These are phyloP conservation scores for Rotaria macrura DNA, from an alignment of 2,888 invertebrate species.

Conservation along the genomic window DNA sequence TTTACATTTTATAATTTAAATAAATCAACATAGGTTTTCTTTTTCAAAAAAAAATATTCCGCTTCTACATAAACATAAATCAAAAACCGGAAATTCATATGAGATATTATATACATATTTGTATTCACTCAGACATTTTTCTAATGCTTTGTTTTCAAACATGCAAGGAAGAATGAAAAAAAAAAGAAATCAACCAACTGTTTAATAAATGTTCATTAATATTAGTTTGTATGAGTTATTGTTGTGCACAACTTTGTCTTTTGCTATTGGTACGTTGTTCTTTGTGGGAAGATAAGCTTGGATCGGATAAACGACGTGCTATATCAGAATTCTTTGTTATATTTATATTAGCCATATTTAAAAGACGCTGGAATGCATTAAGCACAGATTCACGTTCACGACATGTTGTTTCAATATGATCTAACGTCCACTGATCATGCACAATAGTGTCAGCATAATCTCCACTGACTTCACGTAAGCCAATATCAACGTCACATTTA, in stretches of 20 bases:
- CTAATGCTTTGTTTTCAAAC: too few species aligned
- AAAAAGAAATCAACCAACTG: neutral
- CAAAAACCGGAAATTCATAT: too few species aligned
- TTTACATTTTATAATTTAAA: too few species aligned
- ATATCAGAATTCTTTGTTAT: neutral
- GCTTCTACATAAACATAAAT: too few species aligned
- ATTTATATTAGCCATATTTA: neutral
- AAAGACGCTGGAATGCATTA: neutral
- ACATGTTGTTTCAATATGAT: neutral
- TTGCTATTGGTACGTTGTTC: neutral
- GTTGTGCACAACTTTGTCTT: conserved; percentile 19
- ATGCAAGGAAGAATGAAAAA: too few species aligned
- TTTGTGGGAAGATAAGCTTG: neutral
- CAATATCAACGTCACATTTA: neutral
- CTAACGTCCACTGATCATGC: neutral
- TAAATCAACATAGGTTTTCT: too few species aligned
- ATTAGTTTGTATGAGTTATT: neutral
- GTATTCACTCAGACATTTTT: too few species aligned
- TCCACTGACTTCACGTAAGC: neutral
- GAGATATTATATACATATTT: too few species aligned
- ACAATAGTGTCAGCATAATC: neutral
- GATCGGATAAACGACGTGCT: neutral
- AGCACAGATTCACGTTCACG: neutral
- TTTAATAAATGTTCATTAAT: too few species aligned
- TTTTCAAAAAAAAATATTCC: too few species aligned